A percentile compares a stretch with the other conserved stretches of the same genome.
phyloP scores from a whole-genome alignment of 2,797 vertebrate species.

The Enoplosus armatus region DNA sequence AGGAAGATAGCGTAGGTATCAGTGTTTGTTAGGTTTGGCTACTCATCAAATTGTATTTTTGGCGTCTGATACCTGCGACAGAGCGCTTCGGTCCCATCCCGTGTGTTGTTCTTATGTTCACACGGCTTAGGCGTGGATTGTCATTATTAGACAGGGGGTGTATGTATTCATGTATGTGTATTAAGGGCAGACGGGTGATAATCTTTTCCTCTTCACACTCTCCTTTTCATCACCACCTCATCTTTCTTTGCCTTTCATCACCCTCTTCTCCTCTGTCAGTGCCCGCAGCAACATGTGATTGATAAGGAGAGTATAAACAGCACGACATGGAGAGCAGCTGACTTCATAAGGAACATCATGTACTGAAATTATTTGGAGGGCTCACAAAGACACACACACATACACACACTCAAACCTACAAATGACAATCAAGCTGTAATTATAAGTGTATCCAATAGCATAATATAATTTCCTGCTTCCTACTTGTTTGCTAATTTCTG shows the following conservation, averaged over 20 bases:
- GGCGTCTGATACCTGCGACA: too few species aligned
- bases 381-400: constrained; percentile 24
- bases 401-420: constrained; percentile 6
- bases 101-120: too few species aligned
- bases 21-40: too few species aligned
- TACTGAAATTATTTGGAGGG: constrained; percentile 25
- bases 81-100: too few species aligned
- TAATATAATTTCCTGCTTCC: constrained; percentile 7
- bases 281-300: constrained; percentile 63
- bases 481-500: constrained; percentile 2
- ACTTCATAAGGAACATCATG: constrained; percentile 51
- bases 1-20: too few species aligned
- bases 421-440: constrained; percentile 1
- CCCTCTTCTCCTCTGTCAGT: constrained; percentile 35
- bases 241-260: constrained; percentile 68
- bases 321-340: constrained; percentile 33
- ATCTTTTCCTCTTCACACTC: constrained; percentile 47
- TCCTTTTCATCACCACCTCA: constrained; percentile 49
- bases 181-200: constrained; percentile 42
- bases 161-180: constrained; percentile 33
- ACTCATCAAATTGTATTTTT: too few species aligned
- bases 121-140: too few species aligned
- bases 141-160: constrained; percentile 14
- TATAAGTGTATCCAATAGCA: not conserved
- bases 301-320: constrained; percentile 69